Evolutionary conservation across 2,797 vertebrate genomes (phyloP), one percentile per base, ranked within the genome.

Genomic region (Xiphophorus birchmanni): DNA sequence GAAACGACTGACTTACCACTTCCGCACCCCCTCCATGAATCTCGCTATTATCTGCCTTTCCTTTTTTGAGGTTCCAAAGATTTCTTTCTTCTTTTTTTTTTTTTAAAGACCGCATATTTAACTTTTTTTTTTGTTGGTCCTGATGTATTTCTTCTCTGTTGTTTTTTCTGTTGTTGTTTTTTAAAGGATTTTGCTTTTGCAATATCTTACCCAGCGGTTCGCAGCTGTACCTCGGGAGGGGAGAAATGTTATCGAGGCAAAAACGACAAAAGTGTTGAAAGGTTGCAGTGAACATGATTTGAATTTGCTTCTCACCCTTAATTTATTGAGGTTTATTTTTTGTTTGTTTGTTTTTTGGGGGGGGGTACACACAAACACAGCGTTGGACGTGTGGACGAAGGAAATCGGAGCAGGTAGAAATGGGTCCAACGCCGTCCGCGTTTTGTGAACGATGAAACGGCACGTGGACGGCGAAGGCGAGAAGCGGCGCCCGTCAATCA

Each of bases 51-150:
- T 92, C 87, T 91, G 81, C 85, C 77, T 89, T 89, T 92, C 92
- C 94, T 93, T 29, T 42, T 71, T 42, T 26, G 9, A 23, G 86
- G 89, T 94, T 95, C 94, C 95, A 95, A 95, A 95, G 94, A 95
- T 90, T 94, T 94, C 50, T 26, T 54, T 48, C 47, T 4, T 47
- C 80, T 82, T 90, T 86, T 81, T 32, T 32, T 63, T 65, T 65
- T 4, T 1, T 12, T 2, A 65, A 91, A 90, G 75, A 87, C 94
- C 94, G 93, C 93, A 93, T 93, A 94, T 92, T 92, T 4, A 17
- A 50, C 4, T 47, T 69, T 42, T 42, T 10, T 42, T 91, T 86
- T 89, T 91, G n/a, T 90, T 84, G 86, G 86, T 92, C 82, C 86
- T 84, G 74, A 89, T 88, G 83, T 87, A 89, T 91, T 91, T 92